Base-by-base conservation (phyloP, 2,797 vertebrate species). In the Myotis findleyi region DNA sequence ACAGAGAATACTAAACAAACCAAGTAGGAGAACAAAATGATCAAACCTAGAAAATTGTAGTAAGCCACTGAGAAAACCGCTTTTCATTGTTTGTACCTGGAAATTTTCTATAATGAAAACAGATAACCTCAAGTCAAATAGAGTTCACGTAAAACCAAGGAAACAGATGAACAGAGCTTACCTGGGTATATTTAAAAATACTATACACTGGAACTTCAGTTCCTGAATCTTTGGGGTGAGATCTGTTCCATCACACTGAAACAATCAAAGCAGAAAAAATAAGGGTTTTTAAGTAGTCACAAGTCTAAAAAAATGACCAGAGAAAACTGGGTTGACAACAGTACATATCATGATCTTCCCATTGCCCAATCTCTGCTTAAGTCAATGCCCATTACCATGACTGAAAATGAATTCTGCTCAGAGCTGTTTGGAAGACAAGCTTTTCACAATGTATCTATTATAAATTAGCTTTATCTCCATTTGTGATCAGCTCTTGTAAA, bases 121-220 rank as follows among this genome's bases (percentile, higher is more conserved):
- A 68, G 21, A 85, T 17, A 30, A 38, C 30, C 33, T 85, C 82
- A 87, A 49, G 76, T 73, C 64, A 91, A 75, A 87, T 7, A 55
- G 44, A 53, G 55, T 30, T 53, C 66, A 75, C 7, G 47, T n/a
- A 55, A 84, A 92, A 89, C n/a, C 73, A 79, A 49, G 36, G 41
- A 85, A 77, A 75, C 4, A 12, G 36, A 81, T 20, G 10, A 92
- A 53, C 77, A 90, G 68, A 87, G 64, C 97, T 98, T 98, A 99
- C 99, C 99, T 99, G 98, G 99, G 99, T 98, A 99, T 99, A 98
- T 99, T 99, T 98, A 99, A 99, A 99, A 99, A 99, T 98, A 99
- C 99, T 96, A 99, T 99, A 99, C 99, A 99, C 98, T 99, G 99
- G 98, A 99, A 99, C 97, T 99, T 99, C 98, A 99, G 98, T 98